phyloP scores from a whole-genome alignment of 2,113 vertebrate species.

The Promerops cafer region DNA sequence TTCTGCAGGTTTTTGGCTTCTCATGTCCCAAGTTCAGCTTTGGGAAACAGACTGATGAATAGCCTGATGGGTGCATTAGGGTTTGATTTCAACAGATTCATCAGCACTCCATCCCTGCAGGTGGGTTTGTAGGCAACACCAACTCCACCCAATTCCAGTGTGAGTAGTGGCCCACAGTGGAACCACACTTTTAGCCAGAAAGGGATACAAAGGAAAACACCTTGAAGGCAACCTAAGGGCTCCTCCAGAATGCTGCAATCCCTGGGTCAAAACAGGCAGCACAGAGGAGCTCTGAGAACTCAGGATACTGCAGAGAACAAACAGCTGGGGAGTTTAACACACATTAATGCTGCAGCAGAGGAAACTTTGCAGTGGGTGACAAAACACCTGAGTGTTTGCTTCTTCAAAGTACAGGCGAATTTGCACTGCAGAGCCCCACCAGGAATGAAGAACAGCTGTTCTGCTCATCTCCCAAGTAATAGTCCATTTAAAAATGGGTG shows the following conservation, averaged over 20 bases:
- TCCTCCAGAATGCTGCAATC: neutral
- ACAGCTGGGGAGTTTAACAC: neutral
- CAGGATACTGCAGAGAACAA: neutral
- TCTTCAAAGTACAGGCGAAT: neutral
- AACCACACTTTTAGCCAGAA: neutral
- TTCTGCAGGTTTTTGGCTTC: neutral
- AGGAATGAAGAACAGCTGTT: neutral
- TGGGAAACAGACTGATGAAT: neutral
- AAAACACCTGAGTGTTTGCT: neutral
- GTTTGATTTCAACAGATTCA: neutral
- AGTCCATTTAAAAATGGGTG: neutral
- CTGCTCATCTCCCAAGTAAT: neutral
- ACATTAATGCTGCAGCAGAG: neutral
- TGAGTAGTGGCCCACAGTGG: too few species aligned
- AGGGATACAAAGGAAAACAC: neutral
- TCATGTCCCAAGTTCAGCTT: neutral
- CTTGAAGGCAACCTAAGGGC: neutral
- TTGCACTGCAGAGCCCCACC: neutral
- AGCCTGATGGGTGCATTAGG: neutral
- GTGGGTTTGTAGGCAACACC: neutral
- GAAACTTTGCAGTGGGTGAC: neutral
- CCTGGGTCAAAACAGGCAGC: neutral
- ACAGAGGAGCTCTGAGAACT: neutral
- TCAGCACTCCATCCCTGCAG: neutral
- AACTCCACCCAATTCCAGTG: neutral